Evolutionary conservation across 2,113 vertebrate species (phyloP).

Genomic region (Thermophis baileyi): DNA sequence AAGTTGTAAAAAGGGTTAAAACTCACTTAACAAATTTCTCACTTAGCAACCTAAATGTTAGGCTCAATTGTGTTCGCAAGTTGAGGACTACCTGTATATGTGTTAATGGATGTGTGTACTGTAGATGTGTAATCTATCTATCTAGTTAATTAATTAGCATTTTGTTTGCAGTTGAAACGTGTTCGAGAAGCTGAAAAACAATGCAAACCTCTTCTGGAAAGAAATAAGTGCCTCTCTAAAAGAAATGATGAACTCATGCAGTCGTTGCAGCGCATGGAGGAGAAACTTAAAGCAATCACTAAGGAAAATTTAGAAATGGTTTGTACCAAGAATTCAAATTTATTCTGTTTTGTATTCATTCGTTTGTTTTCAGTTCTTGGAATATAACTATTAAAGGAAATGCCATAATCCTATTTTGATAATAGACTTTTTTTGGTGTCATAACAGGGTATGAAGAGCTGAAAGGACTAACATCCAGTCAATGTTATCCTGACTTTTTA

Average conservation of each 20-base stretch:
- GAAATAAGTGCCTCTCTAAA: slow-evolving; percentile 92
- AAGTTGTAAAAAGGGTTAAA: not conserved
- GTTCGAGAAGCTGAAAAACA: slow-evolving; percentile 94
- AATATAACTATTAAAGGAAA: not conserved
- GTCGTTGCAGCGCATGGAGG: slow-evolving; percentile 91
- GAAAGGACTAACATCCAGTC: not conserved
- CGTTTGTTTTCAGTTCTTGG: not conserved
- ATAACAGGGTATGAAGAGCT: not conserved
- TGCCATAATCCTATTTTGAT: not conserved
- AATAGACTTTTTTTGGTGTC: not conserved
- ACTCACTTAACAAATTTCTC: not conserved
- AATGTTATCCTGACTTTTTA: not conserved
- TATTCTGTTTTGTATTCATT: not conserved
- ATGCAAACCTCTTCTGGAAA: slow-evolving; percentile 95
- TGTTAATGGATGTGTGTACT: not conserved
- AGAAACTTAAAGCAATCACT: slow-evolving; percentile 85
- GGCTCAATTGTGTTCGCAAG: not conserved
- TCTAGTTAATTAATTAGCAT: not conserved
- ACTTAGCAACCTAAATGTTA: not conserved
- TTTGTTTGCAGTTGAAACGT: slow-evolving; percentile 83
- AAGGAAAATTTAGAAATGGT: slow-evolving; percentile 98
- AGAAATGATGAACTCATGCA: slow-evolving; percentile 94
- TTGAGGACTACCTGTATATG: not conserved
- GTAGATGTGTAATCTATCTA: not conserved
- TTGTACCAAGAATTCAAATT: not conserved